Conservation (phyloP, 1,140 invertebrate species). For the Drosophila watanabei region DNA sequence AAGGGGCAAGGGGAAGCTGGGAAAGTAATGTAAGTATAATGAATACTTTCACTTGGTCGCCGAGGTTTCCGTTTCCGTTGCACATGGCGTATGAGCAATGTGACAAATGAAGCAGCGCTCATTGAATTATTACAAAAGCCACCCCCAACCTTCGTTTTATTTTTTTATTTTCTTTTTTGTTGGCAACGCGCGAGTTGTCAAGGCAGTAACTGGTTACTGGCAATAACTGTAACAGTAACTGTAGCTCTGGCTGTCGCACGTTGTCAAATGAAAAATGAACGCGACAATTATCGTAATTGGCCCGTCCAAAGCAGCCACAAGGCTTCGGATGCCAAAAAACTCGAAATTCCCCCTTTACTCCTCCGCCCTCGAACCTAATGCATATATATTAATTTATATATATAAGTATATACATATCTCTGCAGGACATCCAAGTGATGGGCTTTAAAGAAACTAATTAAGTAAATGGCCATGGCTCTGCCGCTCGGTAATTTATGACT, state of each 20-base stretch:
- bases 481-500: constrained; percentile 60
- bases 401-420: constrained; percentile 11
- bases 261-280: constrained; percentile 82
- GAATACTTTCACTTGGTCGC: constrained; percentile 72
- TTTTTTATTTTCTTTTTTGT: constrained; percentile 4
- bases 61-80: constrained; percentile 62
- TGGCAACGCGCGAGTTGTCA: constrained; percentile 65
- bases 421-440: constrained; percentile 48
- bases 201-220: constrained; percentile 51
- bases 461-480: constrained; percentile 50
- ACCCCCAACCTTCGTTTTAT: constrained; percentile 7
- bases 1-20: background rate
- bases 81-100: constrained; percentile 62
- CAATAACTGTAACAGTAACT: constrained; percentile 24
- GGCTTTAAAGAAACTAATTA: constrained; percentile 76
- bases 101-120: constrained; percentile 73
- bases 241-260: constrained; percentile 51
- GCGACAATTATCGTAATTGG: constrained; percentile 80
- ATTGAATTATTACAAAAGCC: constrained; percentile 74
- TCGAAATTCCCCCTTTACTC: background rate
- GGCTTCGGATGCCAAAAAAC: constrained; percentile 36
- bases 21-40: constrained; percentile 70
- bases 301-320: constrained; percentile 42
- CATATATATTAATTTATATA: constrained; percentile 13
- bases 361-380: background rate